phyloP scores from a whole-genome alignment of 2,797 vertebrate genomes.

The Hephaestus fuliginosus region DNA sequence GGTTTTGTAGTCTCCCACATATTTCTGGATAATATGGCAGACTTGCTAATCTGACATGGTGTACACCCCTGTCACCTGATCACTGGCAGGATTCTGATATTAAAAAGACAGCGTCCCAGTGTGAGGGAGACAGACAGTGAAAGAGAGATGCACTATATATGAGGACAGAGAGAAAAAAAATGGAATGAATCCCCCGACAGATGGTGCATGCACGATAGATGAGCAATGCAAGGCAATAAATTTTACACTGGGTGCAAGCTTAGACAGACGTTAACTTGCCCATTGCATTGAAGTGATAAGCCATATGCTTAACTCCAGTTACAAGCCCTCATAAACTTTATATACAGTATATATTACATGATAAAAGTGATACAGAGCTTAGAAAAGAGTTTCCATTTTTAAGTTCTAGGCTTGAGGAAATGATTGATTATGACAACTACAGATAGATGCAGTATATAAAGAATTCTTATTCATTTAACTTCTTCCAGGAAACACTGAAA shows the following conservation, averaged over 20 bases:
- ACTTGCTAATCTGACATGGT: constrained; percentile 71
- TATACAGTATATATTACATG: constrained; percentile 14
- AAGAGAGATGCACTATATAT: constrained; percentile 48
- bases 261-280: constrained; percentile 38
- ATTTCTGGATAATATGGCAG: constrained; percentile 67
- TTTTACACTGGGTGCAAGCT: constrained; percentile 52
- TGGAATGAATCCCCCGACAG: constrained; percentile 64
- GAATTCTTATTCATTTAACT: constrained; percentile 19
- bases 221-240: constrained; percentile 55
- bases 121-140: constrained; percentile 47
- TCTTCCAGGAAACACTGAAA: constrained; percentile 15
- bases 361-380: background rate
- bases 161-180: constrained; percentile 42
- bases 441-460: background rate
- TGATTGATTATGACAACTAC: constrained; percentile 16
- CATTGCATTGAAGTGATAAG: constrained; percentile 53
- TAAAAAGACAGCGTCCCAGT: constrained; percentile 52
- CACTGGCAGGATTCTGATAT: constrained; percentile 57
- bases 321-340: constrained; percentile 36
- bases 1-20: constrained; percentile 73
- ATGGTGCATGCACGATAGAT: constrained; percentile 75
- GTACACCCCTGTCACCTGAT: constrained; percentile 68
- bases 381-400: constrained; percentile 16
- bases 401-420: constrained; percentile 4
- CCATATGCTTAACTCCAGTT: constrained; percentile 48